phyloP scores from a whole-genome alignment of 2,888 invertebrate species.

The Macrophya alboannulata region DNA sequence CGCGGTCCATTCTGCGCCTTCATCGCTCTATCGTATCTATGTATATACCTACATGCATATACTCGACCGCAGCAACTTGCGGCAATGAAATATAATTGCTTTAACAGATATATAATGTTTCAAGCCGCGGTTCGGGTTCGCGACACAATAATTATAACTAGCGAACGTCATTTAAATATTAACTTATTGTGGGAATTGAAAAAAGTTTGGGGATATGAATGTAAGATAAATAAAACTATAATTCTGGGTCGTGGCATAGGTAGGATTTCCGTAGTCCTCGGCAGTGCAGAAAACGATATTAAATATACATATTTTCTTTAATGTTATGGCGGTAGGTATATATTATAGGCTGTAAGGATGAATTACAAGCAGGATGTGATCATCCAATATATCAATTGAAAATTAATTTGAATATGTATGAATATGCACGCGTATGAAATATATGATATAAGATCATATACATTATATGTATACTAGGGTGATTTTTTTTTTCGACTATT shows the following conservation, averaged over 20 bases:
- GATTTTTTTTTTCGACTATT: too few relatives aligned
- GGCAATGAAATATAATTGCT: slow-evolving; percentile 31
- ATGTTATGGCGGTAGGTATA: too few relatives aligned
- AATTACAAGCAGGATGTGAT: not conserved
- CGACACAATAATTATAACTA: not conserved
- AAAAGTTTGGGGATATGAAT: too few relatives aligned
- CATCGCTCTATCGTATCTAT: not conserved
- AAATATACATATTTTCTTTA: too few relatives aligned
- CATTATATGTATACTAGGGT: too few relatives aligned
- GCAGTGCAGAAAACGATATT: too few relatives aligned
- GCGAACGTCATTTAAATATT: not conserved
- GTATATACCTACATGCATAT: not conserved
- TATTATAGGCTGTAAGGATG: too few relatives aligned
- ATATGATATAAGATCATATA: too few relatives aligned
- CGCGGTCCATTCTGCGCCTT: slow-evolving; percentile 26
- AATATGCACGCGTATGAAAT: too few relatives aligned
- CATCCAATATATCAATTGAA: not conserved
- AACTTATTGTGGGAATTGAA: not conserved
- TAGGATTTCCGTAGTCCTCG: too few relatives aligned
- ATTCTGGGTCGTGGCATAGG: too few relatives aligned
- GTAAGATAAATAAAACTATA: too few relatives aligned
- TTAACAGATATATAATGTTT: slow-evolving; percentile 35
- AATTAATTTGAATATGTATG: not conserved
- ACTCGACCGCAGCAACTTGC: slow-evolving; percentile 12
- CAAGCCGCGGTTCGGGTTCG: not conserved